These are phyloP conservation scores for Eudasyphora cyanicolor DNA, from an alignment of 2,888 invertebrate species.

Conservation along the genomic window DNA sequence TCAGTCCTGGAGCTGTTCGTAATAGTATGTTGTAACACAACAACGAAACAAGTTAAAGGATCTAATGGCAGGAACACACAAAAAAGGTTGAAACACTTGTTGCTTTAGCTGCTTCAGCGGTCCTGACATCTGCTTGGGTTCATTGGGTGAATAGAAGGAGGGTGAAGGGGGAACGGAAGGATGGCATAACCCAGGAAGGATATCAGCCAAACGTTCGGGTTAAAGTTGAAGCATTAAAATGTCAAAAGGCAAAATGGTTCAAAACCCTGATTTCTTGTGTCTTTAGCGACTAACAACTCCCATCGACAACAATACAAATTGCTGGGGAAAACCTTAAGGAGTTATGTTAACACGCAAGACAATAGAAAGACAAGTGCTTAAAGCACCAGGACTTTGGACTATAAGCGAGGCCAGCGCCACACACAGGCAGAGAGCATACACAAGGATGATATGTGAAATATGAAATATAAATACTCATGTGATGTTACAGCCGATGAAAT, in stretches of 20 bases:
- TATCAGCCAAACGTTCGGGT: conserved; percentile 25
- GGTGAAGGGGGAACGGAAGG: conserved; percentile 36
- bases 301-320: neutral
- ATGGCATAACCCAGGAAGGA: neutral
- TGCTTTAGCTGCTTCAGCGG: no score
- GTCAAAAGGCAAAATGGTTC: conserved; percentile 63
- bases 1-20: neutral
- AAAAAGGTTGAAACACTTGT: conserved; percentile 59
- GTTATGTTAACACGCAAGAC: conserved; percentile 41
- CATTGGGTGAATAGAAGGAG: no score
- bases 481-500: neutral
- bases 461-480: conserved; percentile 20
- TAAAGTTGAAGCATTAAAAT: conserved; percentile 60
- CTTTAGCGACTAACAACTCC: neutral
- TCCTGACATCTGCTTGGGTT: no score
- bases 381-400: neutral
- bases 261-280: conserved; percentile 15
- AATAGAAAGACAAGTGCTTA: conserved; percentile 53
- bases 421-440: neutral
- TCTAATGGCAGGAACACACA: conserved; percentile 16
- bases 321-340: conserved; percentile 22
- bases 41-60: conserved; percentile 34
- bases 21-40: conserved; percentile 19
- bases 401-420: neutral
- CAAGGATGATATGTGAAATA: conserved; percentile 14